Evolutionary conservation across 2,113 vertebrate genomes (phyloP), one percentile per base, ranked within the genome.

Genomic region (Pteruthius melanotis): DNA sequence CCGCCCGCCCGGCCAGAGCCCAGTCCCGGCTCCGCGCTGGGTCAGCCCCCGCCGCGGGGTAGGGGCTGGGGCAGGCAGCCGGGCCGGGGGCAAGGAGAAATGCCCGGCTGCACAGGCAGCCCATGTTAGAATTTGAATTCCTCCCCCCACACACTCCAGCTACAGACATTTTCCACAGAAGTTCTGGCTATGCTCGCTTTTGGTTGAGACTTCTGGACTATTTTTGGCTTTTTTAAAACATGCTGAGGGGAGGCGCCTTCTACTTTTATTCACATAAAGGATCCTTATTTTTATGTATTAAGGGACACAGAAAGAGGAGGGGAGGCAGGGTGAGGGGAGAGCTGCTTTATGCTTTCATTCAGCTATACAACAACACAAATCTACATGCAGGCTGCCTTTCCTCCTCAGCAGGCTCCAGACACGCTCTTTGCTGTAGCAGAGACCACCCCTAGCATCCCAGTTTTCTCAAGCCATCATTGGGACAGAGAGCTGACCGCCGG

Each of bases 111-210:
- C 35, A 44, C 30, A 1, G 23, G 61, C 75, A 91, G 57, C 42
- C 71, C 81, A 47, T 72, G 27, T 10, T 6, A 0, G 0, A 59
- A 57, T 63, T 50, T 0, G 1, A 66, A 57, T 85, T 69, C 66
- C 40, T 28, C 56, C 17, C 33, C 47, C 35, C 3, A 12, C 44
- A 61, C 69, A 14, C 59, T 86, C 14, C 68, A 74, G 88, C 96
- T 90, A 81, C 78, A 97, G 89, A 90, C 76, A 89, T 96, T 96
- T 97, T 96, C 94, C 88, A 93, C 72, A 96, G 94, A 94, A 94
- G 96, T 92, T 72, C 95, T 97, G 92, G 92, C 96, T 76, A 72
- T 59, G 84, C 57, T 93, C 49, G 0, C 79, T 81, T 83, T 92
- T 93, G 83, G 93, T 96, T 94, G 85, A 90, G 92, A 92, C 87